Base-by-base conservation (phyloP, 2,113 vertebrate genomes). In the Brachyistius frenatus region DNA sequence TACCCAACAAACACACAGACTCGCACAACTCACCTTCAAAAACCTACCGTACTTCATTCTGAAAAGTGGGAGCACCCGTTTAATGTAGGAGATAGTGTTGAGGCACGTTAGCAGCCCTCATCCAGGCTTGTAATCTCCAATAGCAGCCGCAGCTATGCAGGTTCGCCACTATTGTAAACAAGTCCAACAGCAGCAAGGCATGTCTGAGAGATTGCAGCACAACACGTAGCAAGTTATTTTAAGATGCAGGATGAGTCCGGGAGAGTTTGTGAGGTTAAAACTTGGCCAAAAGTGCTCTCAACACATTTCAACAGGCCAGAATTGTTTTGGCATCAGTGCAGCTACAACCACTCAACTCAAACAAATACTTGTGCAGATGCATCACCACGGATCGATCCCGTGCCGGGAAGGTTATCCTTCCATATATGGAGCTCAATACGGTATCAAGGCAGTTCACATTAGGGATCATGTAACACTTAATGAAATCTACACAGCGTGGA, bases 311-410 rank as follows among this genome's bases (percentile, higher is more conserved):
- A 61, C 30, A 55, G 67, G 57, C 44, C 68, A 75, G 49, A 32
- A 75, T 57, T 74, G 75, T 78, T 86, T 66, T 49, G 62, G 69
- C 70, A 75, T 78, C 47, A 23, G 55, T 72, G 39, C 14, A 54
- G 73, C 36, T n/a, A 37, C 84, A 65, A 64, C 74, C 83, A 84
- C 66, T 86, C n/a, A 73, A 83, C 58, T 76, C 83, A 88, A 85
- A 88, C 81, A 88, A 86, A 90, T 86, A 76, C 78, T 76, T 88
- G 69, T 56, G 73, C 31, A 37, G 70, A 80, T 76, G 70, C 76
- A 80, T 86, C 85, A 83, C 31, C 39, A 54, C 68, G 23, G 37
- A 73, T 50, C 49, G 54, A 81, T 73, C 53, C 54, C 58, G 47
- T 16, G 61, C 23, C n/a, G 47, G 57, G 47, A 64, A 39, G 53